These are phyloP conservation scores for Halocynthia aurantium DNA, from an alignment of 23 tunicate genomes.

Conservation along the genomic window DNA sequence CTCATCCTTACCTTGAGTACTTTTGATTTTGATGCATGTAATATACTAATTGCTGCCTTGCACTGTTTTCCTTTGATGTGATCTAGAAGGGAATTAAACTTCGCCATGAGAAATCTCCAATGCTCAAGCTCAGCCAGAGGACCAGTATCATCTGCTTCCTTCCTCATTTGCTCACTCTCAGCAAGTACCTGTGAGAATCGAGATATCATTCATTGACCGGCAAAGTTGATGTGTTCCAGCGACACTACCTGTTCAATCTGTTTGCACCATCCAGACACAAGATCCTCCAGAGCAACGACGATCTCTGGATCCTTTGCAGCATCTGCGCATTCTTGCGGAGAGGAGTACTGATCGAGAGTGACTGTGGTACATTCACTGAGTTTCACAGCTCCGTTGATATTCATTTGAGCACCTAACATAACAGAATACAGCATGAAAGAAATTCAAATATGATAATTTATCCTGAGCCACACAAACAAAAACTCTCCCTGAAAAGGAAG, in stretches of 20 bases:
- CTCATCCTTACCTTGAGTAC: slow-evolving; percentile 45
- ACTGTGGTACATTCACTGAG: slow-evolving; percentile 59
- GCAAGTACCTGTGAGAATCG: slow-evolving; percentile 63
- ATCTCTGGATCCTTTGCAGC: slow-evolving; percentile 85
- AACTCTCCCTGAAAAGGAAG: too few species aligned
- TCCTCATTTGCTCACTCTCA: slow-evolving; percentile 96
- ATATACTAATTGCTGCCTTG: slow-evolving; percentile 77
- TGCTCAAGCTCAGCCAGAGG: slow-evolving; percentile 99
- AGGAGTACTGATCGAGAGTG: slow-evolving; percentile 29
- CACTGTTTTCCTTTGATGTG: slow-evolving; percentile 82
- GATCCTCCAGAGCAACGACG: slow-evolving; percentile 72
- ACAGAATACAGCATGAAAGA: too few species aligned
- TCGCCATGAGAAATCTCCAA: slow-evolving; percentile 96
- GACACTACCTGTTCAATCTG: slow-evolving; percentile 88
- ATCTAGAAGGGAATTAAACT: slow-evolving; percentile 92
- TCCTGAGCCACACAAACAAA: too few species aligned
- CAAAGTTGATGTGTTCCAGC: background rate
- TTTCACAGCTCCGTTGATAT: slow-evolving; percentile 85
- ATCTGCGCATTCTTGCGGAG: slow-evolving; percentile 55
- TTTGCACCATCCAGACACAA: slow-evolving; percentile 96
- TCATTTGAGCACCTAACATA: slow-evolving; percentile 76
- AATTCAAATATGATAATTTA: too few species aligned
- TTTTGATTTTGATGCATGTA: slow-evolving; percentile 89
- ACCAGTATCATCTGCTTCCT: slow-evolving; percentile 99
- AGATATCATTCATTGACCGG: background rate